A percentile compares a stretch with the other conserved stretches of the same genome.
phyloP scores from a whole-genome alignment of 2,888 invertebrate species.

The Callimorpha dominula region DNA sequence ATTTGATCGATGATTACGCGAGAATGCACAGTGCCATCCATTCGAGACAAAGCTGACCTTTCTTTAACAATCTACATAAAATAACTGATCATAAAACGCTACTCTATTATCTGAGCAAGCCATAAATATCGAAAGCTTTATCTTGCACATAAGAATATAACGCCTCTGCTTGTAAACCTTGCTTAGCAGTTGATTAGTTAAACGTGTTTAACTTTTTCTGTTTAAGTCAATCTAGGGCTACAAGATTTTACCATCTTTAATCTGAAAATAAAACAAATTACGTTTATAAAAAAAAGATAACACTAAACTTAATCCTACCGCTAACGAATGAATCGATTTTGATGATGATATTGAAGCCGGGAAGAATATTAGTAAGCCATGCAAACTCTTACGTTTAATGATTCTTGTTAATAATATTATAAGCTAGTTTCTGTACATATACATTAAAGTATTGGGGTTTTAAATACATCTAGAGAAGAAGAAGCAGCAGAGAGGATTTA shows the following conservation, averaged over 20 bases:
- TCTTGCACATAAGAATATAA: background rate
- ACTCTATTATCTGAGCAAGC: too few relatives aligned
- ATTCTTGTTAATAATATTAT: too few relatives aligned
- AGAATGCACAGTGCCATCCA: background rate
- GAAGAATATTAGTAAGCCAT: too few relatives aligned
- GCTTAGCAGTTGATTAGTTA: conserved; percentile 4
- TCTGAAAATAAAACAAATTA: background rate
- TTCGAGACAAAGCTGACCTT: conserved; percentile 16
- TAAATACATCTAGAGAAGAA: too few relatives aligned
- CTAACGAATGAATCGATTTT: background rate
- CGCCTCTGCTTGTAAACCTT: background rate
- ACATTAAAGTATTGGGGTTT: too few relatives aligned
- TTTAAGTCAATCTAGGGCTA: background rate
- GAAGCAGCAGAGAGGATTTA: too few relatives aligned
- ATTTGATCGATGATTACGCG: conserved; percentile 11
- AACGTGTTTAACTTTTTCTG: background rate
- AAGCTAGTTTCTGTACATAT: too few relatives aligned
- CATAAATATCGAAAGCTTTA: background rate
- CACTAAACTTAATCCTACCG: too few relatives aligned
- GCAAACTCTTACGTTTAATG: too few relatives aligned
- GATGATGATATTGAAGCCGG: background rate
- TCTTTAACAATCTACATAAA: conserved; percentile 5
- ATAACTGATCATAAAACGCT: conserved; percentile 3
- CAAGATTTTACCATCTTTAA: background rate
- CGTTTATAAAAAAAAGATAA: background rate